Percentiles rank a stretch among this genome's conserved stretches.
Conservation (phyloP, 92 coral and sea anemone species). For the Porites evermanni region DNA sequence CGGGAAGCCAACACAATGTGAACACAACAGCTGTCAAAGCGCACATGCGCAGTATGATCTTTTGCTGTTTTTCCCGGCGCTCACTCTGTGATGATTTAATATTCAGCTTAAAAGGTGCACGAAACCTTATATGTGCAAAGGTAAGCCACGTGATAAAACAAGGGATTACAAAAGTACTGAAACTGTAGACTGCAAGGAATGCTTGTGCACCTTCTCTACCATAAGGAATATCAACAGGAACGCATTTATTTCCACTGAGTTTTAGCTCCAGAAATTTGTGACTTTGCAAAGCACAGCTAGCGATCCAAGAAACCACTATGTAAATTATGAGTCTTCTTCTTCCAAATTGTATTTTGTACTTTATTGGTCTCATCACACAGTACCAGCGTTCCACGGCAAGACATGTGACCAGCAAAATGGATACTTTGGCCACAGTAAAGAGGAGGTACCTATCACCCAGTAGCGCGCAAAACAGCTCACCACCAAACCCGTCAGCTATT, state of each 20-base stretch:
- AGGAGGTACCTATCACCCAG: constrained; percentile 22
- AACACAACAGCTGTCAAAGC: constrained; percentile 35
- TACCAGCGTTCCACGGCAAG: constrained; percentile 42
- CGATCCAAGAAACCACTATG: constrained; percentile 15
- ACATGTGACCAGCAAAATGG: constrained; percentile 36
- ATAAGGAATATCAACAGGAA: background rate
- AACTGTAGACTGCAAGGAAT: constrained; percentile 27
- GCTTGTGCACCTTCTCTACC: constrained; percentile 24
- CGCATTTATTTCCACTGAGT: constrained; percentile 12
- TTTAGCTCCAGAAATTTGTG: constrained; percentile 15
- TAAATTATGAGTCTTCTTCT: constrained; percentile 16
- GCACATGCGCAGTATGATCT: constrained; percentile 20
- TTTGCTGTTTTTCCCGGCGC: constrained; percentile 8
- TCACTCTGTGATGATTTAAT: background rate
- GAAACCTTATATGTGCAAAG: constrained; percentile 27
- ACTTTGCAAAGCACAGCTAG: constrained; percentile 32
- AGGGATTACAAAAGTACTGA: constrained; percentile 11
- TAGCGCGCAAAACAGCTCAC: constrained; percentile 36
- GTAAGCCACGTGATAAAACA: constrained; percentile 33
- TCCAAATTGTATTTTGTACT: constrained; percentile 13
- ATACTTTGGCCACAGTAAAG: constrained; percentile 14
- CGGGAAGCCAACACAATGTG: constrained; percentile 29
- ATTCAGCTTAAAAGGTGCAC: background rate
- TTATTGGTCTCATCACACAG: constrained; percentile 34
- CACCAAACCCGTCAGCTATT: background rate